Base-by-base conservation (phyloP, 2,113 vertebrate genomes). In the Nettapus auritus region DNA sequence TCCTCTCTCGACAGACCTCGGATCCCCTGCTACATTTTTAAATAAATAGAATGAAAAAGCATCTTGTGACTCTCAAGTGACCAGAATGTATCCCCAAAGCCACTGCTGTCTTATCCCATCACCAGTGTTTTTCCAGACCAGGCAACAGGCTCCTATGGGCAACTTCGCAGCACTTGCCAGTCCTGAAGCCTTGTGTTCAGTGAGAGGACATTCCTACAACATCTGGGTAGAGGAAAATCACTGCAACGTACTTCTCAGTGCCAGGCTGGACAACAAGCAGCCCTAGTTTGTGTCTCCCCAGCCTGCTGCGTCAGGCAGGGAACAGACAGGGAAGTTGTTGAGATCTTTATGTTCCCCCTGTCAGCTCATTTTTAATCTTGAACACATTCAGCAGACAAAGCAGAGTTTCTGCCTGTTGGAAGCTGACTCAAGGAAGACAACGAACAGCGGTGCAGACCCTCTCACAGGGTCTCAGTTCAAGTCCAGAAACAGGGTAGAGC, bases 11-110 rank as follows among this genome's bases (percentile, higher is more conserved):
- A 36, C 64, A 88, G 75, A 64, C 25, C 59, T 94, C 79, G 48
- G 73, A 86, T 83, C 68, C 82, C 79, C 79, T 5, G 0, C 34
- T 52, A 16, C 1, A 0, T 75, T 91, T 89, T 80, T 91, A 93
- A 94, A 95, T 60, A 87, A 90, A 77, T 25, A 29, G 50, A 92
- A 76, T 91, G 0, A 69, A 93, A 90, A 48, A 62, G 62, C 66
- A 82, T 53, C 86, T 63, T 79, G 66, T 85, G 81, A 57, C 10
- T 90, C 84, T 95, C 89, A 25, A 82, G 62, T 92, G 50, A 78
- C 89, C 0, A 4, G 80, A 85, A 71, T 59, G 69, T 73, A 18
- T 82, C 89, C 70, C 73, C 56, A 57, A 33, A 77, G n/a, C 73
- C 77, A 34, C 46, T 29, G 64, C 50, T 74, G 11, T 60, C 85